Base-by-base conservation (phyloP, 2,888 invertebrate genomes). In the Byasa hedistus region DNA sequence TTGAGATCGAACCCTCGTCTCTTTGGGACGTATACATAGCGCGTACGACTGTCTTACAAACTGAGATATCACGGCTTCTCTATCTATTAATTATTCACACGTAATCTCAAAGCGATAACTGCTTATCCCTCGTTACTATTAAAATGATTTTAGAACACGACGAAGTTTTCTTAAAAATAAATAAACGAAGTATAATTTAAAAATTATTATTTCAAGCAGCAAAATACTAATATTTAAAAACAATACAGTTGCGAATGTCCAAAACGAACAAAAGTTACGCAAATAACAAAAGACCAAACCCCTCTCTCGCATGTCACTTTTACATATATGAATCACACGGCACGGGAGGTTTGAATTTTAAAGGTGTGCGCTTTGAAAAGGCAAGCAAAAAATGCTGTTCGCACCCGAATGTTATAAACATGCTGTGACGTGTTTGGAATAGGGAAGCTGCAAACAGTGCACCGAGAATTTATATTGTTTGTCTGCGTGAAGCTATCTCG, bases 351-450 rank as follows among this genome's bases (percentile, higher is more conserved):
- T 56, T 21, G 36, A 39, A 54, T 61, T 66, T 62, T 58, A 55
- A 54, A 66, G 58, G 58, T 58, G 61, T 58, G 58, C 24, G 44
- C 51, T 61, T 52, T 57, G 57, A 58, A 62, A 61, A 55, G 27
- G 61, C 54, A 62, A 58, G 58, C 54, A 66, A 66, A 66, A 64
- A 62, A 66, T 32, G 58, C 82, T 80, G 83, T 82, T 84, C 81
- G 77, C 81, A 79, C 80, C 80, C 78, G 79, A 74, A 73, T 77
- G 77, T 81, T 84, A 83, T 84, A 83, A 86, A 83, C 85, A 76
- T 69, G 69, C 70, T 64, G 63, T 70, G 71, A 73, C 72, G 70
- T 73, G 71, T 72, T 71, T 70, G 68, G 65, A 71, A 73, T 71
- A 65, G 72, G 65, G 68, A 70, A 63, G 65, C 65, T 57, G 61